Percentiles rank a stretch among this genome's conserved stretches.
phyloP scores from a whole-genome alignment of 2,113 vertebrate species.

The Erythrolamprus reginae region DNA sequence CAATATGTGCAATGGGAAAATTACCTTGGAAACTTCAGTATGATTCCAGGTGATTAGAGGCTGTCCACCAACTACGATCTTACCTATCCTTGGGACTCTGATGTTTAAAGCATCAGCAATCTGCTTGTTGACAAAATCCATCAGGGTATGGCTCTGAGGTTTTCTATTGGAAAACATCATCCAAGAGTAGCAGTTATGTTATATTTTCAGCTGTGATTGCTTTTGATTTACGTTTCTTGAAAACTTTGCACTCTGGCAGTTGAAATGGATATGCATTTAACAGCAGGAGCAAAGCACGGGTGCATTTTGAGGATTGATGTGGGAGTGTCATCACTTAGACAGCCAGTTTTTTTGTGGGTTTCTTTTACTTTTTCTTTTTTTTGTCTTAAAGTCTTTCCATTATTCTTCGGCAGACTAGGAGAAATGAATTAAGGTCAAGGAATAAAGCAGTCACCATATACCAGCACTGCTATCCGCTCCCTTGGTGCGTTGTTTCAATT shows the following conservation, averaged over 20 bases:
- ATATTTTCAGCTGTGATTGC: constrained; percentile 54
- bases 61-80: background rate
- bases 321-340: constrained; percentile 50
- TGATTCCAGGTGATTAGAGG: background rate
- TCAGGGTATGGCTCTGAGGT: background rate
- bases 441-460: constrained; percentile 41
- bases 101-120: too few species aligned
- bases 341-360: constrained; percentile 52
- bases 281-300: constrained; percentile 68
- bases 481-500: constrained; percentile 48
- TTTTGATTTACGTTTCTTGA: constrained; percentile 64
- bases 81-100: background rate
- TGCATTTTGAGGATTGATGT: constrained; percentile 69
- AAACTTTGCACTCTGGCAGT: constrained; percentile 57
- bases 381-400: constrained; percentile 64
- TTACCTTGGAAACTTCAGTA: background rate
- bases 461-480: constrained; percentile 38
- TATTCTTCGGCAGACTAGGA: constrained; percentile 53
- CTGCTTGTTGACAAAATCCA: background rate
- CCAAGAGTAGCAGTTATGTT: constrained; percentile 13
- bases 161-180: background rate
- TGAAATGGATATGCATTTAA: constrained; percentile 63
- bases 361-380: constrained; percentile 67
- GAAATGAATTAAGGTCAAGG: constrained; percentile 52
- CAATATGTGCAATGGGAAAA: background rate